Conservation (phyloP, 2,113 vertebrate species). For the Anser brachyrhynchus region DNA sequence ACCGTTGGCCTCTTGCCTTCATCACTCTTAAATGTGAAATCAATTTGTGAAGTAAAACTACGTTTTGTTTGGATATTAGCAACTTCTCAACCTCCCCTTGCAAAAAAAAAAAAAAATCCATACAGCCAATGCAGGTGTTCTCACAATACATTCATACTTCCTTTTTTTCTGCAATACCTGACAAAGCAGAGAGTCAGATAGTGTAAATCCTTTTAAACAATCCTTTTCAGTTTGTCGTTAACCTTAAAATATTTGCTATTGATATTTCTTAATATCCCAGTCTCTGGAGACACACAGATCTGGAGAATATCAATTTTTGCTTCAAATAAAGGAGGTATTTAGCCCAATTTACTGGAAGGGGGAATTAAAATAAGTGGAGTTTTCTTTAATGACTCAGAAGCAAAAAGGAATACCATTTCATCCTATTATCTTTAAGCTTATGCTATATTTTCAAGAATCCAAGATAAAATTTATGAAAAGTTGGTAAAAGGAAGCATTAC, state of each 20-base stretch:
- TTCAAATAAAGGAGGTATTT: neutral
- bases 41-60: neutral
- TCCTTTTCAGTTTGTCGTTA: neutral
- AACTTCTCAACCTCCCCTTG: neutral
- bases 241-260: neutral
- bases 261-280: neutral
- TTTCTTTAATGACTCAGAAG: neutral
- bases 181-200: neutral
- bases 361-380: neutral
- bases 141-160: neutral
- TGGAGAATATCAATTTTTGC: neutral
- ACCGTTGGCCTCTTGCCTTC: neutral
- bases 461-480: neutral
- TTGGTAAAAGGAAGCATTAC: neutral
- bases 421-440: neutral
- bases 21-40: neutral
- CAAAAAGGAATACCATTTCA: neutral
- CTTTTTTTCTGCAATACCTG: neutral
- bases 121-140: neutral
- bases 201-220: neutral
- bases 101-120: neutral
- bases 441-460: neutral
- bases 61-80: neutral
- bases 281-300: neutral
- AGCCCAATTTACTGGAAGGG: rapidly evolving